These are phyloP conservation scores for Cyprinus carpio DNA, from an alignment of 2,113 vertebrate genomes.

Conservation along the genomic window DNA sequence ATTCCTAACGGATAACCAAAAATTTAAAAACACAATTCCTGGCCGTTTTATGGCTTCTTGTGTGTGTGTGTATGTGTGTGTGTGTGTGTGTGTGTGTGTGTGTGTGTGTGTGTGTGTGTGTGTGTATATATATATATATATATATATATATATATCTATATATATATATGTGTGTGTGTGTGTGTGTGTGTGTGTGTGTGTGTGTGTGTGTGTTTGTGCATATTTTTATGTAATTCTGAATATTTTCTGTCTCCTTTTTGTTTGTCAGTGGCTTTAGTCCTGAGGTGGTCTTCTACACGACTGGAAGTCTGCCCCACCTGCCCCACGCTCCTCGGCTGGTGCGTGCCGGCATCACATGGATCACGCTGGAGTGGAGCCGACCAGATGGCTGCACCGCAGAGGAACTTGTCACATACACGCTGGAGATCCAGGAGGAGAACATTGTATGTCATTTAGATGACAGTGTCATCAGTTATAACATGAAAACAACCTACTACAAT, in stretches of 20 bases:
- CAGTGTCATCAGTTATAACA: background rate
- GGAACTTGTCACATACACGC: slow-evolving; percentile 88
- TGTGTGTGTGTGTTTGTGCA: no score
- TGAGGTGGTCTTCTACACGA: slow-evolving; percentile 91
- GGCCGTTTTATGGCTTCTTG: background rate
- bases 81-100: no score
- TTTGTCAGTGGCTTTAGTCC: slow-evolving; percentile 87
- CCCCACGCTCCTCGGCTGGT: slow-evolving; percentile 89
- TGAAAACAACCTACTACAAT: background rate
- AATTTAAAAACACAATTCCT: background rate
- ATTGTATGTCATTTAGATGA: slow-evolving; percentile 75
- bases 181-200: no score
- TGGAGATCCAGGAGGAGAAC: slow-evolving; percentile 96
- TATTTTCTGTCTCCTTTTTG: background rate
- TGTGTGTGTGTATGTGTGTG: background rate
- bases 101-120: no score
- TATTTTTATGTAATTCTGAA: background rate
- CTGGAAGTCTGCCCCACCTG: slow-evolving; percentile 89
- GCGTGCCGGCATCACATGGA: slow-evolving; percentile 92
- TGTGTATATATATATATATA: background rate
- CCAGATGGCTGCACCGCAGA: slow-evolving; percentile 88
- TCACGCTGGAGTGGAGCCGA: slow-evolving; percentile 90
- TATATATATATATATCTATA: no score
- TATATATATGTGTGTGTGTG: no score
- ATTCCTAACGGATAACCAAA: background rate